These are phyloP conservation scores for Diloba caeruleocephala DNA, from an alignment of 2,888 invertebrate genomes.

Conservation along the genomic window DNA sequence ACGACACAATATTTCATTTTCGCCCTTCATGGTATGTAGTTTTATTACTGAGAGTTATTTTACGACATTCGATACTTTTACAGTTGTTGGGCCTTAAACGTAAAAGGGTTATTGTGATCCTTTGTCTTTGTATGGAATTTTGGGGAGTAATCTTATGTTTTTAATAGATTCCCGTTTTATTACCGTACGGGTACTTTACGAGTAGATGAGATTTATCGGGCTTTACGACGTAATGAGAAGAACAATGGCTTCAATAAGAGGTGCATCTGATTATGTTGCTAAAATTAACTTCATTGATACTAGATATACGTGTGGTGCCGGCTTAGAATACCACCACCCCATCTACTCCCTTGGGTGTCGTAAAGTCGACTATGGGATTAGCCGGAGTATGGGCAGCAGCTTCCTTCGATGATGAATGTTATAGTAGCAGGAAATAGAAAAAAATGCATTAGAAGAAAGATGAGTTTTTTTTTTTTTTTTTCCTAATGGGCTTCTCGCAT, in stretches of 20 bases:
- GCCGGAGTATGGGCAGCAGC: too few species aligned
- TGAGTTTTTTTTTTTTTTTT: too few species aligned
- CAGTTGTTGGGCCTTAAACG: conserved; percentile 78
- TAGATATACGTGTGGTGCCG: too few species aligned
- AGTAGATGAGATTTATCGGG: conserved; percentile 38
- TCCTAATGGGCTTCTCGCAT: too few species aligned
- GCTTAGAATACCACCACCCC: too few species aligned
- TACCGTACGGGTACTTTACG: conserved; percentile 33
- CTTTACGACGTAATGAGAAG: conserved; percentile 43
- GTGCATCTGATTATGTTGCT: conserved; percentile 12
- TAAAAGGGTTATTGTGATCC: conserved; percentile 78
- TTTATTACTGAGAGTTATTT: conserved; percentile 82
- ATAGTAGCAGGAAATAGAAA: too few species aligned
- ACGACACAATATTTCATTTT: conserved; percentile 79
- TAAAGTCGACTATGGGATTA: too few species aligned
- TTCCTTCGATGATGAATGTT: too few species aligned
- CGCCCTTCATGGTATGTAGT: conserved; percentile 76
- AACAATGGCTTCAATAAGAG: conserved; percentile 32
- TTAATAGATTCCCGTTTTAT: conserved; percentile 61
- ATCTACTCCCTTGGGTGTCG: too few species aligned
- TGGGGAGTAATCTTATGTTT: conserved; percentile 62
- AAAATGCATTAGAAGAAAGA: too few species aligned
- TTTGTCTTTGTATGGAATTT: conserved; percentile 70
- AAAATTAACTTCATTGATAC: conserved; percentile 13
- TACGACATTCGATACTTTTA: conserved; percentile 84